Evolutionary conservation across 1,140 invertebrate genomes (phyloP).

Genomic region (Ostrea edulis): DNA sequence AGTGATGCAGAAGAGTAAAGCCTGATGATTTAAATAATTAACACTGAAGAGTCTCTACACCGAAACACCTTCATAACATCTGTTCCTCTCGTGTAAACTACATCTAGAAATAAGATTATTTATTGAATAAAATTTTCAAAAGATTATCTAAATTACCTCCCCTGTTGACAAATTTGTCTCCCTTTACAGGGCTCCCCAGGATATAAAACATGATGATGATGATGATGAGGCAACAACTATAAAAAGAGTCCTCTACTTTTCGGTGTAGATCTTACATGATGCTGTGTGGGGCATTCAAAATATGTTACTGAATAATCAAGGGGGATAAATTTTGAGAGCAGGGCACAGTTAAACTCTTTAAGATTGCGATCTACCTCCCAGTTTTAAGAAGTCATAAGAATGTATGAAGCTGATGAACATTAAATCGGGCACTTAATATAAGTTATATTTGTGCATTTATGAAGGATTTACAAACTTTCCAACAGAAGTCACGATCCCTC

Average conservation of each 20-base stretch:
- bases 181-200: slow-evolving; percentile 22
- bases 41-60: background rate
- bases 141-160: slow-evolving; percentile 18
- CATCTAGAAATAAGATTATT: background rate
- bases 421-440: background rate
- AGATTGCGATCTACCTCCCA: background rate
- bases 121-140: slow-evolving; percentile 20
- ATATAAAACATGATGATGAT: slow-evolving; percentile 1
- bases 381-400: background rate
- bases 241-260: background rate
- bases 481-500: background rate
- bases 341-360: background rate
- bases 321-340: slow-evolving; percentile 3
- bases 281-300: slow-evolving; percentile 16
- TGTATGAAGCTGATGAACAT: background rate
- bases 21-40: background rate
- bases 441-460: background rate
- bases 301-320: background rate
- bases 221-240: slow-evolving; percentile 12
- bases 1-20: background rate
- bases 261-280: background rate
- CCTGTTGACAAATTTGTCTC: slow-evolving; percentile 34
- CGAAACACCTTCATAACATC: slow-evolving; percentile 5
- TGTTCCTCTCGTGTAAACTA: background rate
- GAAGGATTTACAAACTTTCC: background rate